Base-by-base conservation (phyloP, 2,888 invertebrate genomes). In the Dicycla oo region DNA sequence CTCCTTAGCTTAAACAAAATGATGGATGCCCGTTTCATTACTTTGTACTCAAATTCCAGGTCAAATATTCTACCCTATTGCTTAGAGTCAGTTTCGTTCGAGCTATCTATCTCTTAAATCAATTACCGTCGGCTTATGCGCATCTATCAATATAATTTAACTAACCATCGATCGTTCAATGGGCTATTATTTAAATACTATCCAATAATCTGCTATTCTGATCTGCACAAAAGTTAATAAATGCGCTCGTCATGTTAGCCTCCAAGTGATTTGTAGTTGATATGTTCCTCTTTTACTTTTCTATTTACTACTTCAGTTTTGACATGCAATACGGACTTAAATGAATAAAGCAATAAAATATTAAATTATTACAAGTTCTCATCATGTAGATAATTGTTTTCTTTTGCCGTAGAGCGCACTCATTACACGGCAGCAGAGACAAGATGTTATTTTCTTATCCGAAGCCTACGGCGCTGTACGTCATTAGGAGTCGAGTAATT, bases 401-500 rank as follows among this genome's bases (percentile, higher is more conserved):
- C 87, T 87, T 86, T 85, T 83, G 84, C 81, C 72, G 76, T 68
- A 78, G 82, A 83, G 78, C 84, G 83, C 79, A 81, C 87, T 90
- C 88, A 93, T 93, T 90, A 91, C 83, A 80, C 70, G 79, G 85
- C 80, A 84, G 85, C 84, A 84, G 87, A 88, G 84, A 88, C 88
- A 87, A 89, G 88, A 88, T 88, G 87, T 90, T 91, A 89, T 90
- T 90, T 89, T 89, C 87, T 88, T 87, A 90, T 86, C 84, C 75
- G 73, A 84, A 85, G 91, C 91, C 90, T 83, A 86, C 83, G 89
- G 91, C 93, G 85, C 75, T 84, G 85, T 87, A 86, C 87, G 87
- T 87, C 88, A 91, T 92, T 93, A 91, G 88, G 90, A 88, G 87
- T 85, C 88, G 75, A 89, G 91, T 94, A 94, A 94, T 94, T 94